Percentiles rank a stretch among this genome's conserved stretches.
phyloP scores from a whole-genome alignment of 2,113 vertebrate genomes.

The Echinops telfairi region DNA sequence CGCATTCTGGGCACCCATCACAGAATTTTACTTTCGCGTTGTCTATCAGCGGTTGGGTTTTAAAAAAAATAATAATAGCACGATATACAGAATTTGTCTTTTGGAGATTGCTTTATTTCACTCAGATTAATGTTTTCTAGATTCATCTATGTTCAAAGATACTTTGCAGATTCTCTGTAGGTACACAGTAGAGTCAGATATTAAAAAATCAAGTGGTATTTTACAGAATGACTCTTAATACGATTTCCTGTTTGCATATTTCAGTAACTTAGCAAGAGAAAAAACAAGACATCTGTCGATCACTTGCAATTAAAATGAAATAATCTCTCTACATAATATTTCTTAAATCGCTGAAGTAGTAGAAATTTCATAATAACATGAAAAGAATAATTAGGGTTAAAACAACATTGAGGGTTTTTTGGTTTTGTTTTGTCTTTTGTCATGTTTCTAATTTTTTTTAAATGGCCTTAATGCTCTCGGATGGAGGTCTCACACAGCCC shows the following conservation, averaged over 20 bases:
- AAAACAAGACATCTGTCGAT: background rate
- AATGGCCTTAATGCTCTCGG: conserved; percentile 55
- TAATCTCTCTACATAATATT: conserved; percentile 62
- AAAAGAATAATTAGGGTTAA: conserved; percentile 58
- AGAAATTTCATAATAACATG: conserved; percentile 75
- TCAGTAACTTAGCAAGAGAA: conserved; percentile 14
- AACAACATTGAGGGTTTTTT: conserved; percentile 70
- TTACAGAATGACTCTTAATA: background rate
- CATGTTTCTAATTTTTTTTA: too few relatives aligned
- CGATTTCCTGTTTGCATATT: background rate
- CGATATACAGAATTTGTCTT: too few relatives aligned
- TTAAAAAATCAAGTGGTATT: conserved; percentile 15
- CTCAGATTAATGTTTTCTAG: background rate
- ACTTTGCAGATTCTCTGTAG: background rate
- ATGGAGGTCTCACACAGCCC: background rate
- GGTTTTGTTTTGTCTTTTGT: too few relatives aligned
- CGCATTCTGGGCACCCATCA: too few relatives aligned
- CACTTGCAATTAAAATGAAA: conserved; percentile 25
- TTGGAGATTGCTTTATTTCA: background rate
- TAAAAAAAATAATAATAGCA: too few relatives aligned
- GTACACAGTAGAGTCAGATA: background rate
- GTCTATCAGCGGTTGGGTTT: too few relatives aligned
- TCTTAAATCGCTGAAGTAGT: conserved; percentile 69
- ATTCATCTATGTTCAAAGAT: background rate
- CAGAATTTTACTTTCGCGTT: too few relatives aligned